Base-by-base conservation (phyloP, 2,888 invertebrate genomes). In the Baronia brevicornis region DNA sequence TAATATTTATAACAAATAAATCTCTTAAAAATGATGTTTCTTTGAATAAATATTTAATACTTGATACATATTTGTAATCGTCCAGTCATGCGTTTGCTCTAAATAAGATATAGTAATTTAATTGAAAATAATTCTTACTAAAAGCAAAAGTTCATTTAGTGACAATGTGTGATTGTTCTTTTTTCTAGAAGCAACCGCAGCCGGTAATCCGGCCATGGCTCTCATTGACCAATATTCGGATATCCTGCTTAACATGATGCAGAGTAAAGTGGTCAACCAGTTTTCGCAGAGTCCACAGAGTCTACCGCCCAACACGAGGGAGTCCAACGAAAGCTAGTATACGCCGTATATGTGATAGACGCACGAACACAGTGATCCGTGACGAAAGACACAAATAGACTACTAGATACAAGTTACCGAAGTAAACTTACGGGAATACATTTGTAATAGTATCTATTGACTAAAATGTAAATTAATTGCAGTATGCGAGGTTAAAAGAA, bases 201-300 rank as follows among this genome's bases (percentile, higher is more conserved):
- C 66, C 0, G 62, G 59, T 17, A 78, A 78, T 43, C 70, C 78
- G 5, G 75, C 78, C 2, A 68, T 80, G 68, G 84, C 86, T 15
- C 77, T 88, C 50, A 88, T 88, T 51, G 88, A 88, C 42, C 87
- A 88, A 48, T 89, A 88, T 60, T 87, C 88, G 5, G 89, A 89
- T 56, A 84, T 89, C 17, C 65, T 89, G 7, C 84, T 87, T 23
- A 87, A 87, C 45, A 79, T 84, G 72, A 80, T 84, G 84, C 84
- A 84, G 41, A 75, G 53, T 10, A 80, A 84, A 46, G 75, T 85
- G 75, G 80, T 84, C 24, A 77, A 69, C 40, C 78, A 82, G 33
- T 74, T 74, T 53, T 47, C 67, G 0, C 66, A 65, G 39, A 66
- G 64, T 14, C 79, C 77, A 0, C 78, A 78, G 28, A 78, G 78